Conservation (phyloP, 2,113 vertebrate genomes). For the Scomber colias region DNA sequence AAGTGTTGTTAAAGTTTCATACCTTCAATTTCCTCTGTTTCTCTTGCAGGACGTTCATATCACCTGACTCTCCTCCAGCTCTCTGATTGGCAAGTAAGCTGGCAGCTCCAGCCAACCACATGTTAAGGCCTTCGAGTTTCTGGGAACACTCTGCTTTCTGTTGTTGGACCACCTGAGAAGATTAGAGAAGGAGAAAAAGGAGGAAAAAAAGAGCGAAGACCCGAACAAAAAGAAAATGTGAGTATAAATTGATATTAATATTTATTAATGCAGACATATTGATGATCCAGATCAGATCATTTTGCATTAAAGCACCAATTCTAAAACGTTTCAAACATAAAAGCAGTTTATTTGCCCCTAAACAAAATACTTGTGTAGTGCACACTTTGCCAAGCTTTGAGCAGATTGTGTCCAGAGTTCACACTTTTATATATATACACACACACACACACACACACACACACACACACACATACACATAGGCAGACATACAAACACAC, state of each 20-base stretch:
- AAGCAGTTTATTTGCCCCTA: conserved; percentile 16
- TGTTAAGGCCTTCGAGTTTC: conserved; percentile 89
- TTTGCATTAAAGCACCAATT: background rate
- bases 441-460: conserved; percentile 55
- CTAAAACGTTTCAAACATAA: background rate
- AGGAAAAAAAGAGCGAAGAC: conserved; percentile 9
- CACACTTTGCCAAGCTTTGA: conserved; percentile 77
- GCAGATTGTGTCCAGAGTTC: conserved; percentile 86
- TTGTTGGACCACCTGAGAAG: conserved; percentile 90
- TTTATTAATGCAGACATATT: no score
- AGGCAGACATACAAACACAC: conserved; percentile 12
- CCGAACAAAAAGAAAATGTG: conserved; percentile 15
- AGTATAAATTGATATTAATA: conserved; percentile 4
- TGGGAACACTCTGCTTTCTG: conserved; percentile 90
- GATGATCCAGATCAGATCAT: no score
- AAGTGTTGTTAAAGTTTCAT: background rate
- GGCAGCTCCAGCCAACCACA: conserved; percentile 90
- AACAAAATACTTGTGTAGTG: conserved; percentile 16
- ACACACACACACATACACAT: conserved; percentile 57
- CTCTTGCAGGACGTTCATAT: conserved; percentile 87
- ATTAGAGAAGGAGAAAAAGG: background rate
- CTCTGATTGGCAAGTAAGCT: conserved; percentile 83
- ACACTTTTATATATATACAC: conserved; percentile 55
- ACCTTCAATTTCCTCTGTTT: conserved; percentile 92
- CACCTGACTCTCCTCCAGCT: conserved; percentile 70